Conservation (phyloP, 2,797 vertebrate species). For the Halcyon leucocephala region DNA sequence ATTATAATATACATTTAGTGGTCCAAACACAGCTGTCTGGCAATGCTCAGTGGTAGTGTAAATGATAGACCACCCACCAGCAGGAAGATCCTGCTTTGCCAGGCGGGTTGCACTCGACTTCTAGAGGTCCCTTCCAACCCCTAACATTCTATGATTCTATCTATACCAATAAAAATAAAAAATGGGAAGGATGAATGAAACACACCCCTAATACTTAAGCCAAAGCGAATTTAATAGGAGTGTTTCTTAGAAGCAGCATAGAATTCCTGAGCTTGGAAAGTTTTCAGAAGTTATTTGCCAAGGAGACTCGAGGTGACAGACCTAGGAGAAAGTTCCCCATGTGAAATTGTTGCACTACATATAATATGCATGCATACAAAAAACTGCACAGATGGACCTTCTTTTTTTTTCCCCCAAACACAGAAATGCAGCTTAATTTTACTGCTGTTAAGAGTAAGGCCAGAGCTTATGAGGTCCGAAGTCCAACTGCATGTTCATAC, state of each 20-base stretch:
- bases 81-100: neutral
- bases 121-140: too few relatives aligned
- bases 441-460: neutral
- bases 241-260: neutral
- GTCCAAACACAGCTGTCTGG: neutral
- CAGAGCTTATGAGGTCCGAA: neutral
- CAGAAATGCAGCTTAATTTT: neutral
- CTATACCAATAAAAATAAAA: neutral
- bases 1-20: neutral
- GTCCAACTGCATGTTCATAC: neutral
- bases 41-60: neutral
- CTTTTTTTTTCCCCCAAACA: neutral
- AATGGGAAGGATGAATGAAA: neutral
- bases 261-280: neutral
- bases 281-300: neutral
- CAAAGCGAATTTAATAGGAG: neutral
- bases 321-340: neutral
- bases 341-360: neutral
- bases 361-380: neutral
- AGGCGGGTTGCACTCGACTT: too few relatives aligned
- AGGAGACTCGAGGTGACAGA: neutral
- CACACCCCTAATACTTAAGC: neutral
- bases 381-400: neutral
- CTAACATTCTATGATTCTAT: too few relatives aligned
- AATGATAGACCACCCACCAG: constrained; percentile 3